Evolutionary conservation across 2,113 vertebrate genomes (phyloP).

Genomic region (Passer montanus): DNA sequence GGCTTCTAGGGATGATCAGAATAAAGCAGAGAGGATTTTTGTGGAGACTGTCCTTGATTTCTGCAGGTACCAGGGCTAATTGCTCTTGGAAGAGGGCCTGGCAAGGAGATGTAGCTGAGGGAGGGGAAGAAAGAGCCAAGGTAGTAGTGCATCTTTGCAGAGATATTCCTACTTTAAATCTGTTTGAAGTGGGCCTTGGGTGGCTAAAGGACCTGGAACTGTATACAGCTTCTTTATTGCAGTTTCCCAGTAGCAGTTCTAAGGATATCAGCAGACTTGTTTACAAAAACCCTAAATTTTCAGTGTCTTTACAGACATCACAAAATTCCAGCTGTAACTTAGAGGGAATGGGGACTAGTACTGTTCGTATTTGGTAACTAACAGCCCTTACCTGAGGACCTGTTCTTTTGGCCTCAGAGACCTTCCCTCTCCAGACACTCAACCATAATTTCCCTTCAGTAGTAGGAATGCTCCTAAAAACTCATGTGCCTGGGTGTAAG

Average conservation of each 20-base stretch:
- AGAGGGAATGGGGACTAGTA: background rate
- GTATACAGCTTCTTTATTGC: background rate
- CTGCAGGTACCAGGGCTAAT: background rate
- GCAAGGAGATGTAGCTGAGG: background rate
- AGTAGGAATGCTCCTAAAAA: background rate
- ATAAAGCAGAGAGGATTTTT: background rate
- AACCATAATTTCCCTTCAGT: background rate
- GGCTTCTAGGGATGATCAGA: background rate
- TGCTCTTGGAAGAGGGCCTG: background rate
- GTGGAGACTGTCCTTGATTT: background rate
- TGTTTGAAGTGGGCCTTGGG: background rate
- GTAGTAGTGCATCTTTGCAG: background rate
- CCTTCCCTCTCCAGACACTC: background rate
- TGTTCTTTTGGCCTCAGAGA: background rate
- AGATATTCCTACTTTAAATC: background rate
- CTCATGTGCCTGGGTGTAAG: accelerated
- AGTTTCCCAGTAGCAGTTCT: background rate
- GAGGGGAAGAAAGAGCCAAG: background rate
- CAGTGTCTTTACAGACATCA: background rate
- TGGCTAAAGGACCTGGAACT: background rate
- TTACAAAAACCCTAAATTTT: background rate
- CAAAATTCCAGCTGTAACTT: background rate
- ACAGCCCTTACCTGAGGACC: background rate
- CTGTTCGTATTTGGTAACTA: background rate
- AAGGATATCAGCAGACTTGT: background rate